Percentiles rank a stretch among this genome's conserved stretches.
phyloP scores from a whole-genome alignment of 2,113 vertebrate species.

The Mungos mungo region DNA sequence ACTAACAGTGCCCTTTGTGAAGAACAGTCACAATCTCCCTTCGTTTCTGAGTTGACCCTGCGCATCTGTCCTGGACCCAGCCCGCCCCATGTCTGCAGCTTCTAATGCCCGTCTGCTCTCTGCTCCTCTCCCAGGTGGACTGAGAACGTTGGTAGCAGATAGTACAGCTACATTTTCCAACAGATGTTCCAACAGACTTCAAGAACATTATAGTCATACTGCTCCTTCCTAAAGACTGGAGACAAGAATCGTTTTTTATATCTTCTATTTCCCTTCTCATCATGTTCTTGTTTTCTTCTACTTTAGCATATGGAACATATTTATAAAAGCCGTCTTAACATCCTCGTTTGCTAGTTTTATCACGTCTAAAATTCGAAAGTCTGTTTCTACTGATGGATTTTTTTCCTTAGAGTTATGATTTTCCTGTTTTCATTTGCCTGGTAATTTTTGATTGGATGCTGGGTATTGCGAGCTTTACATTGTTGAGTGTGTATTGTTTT shows the following conservation, averaged over 20 bases:
- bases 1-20: not conserved
- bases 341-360: slow-evolving; percentile 9
- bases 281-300: not conserved
- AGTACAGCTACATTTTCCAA: not conserved
- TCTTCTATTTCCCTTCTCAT: not conserved
- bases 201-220: not conserved
- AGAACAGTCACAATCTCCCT: not conserved
- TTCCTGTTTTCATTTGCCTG: not conserved
- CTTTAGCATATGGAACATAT: not conserved
- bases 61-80: not conserved
- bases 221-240: slow-evolving; percentile 11
- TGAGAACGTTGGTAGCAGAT: not conserved
- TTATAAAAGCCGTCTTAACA: not conserved
- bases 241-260: not conserved
- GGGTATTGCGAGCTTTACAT: not conserved
- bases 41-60: not conserved
- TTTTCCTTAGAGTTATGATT: not conserved
- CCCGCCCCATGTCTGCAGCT: not conserved
- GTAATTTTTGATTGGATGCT: not conserved
- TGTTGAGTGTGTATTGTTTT: not conserved
- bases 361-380: not conserved
- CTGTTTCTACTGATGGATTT: not conserved
- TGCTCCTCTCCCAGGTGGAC: not conserved
- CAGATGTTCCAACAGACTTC: not conserved
- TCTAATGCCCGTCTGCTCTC: not conserved